These are phyloP conservation scores for Pseudopleuronectes americanus DNA, from an alignment of 2,797 vertebrate genomes.

Conservation along the genomic window DNA sequence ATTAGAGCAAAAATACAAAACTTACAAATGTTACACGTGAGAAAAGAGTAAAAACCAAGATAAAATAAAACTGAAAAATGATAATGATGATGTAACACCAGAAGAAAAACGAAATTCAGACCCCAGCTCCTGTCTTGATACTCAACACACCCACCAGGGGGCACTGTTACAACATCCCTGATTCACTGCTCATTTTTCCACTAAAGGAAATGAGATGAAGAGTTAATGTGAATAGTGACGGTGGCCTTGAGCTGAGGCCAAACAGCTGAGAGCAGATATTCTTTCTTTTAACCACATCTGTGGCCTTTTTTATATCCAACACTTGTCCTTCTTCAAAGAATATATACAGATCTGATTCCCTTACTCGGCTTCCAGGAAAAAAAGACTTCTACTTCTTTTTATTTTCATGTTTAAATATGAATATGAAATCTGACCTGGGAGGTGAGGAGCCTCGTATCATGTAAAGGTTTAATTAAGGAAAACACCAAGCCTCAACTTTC, in stretches of 20 bases:
- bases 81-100: too few species aligned
- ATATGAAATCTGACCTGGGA: constrained; percentile 23
- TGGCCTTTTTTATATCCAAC: constrained; percentile 33
- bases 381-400: background rate
- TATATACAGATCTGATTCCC: constrained; percentile 13
- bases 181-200: background rate
- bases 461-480: constrained; percentile 48
- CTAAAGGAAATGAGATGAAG: constrained; percentile 26
- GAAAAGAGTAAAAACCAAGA: too few species aligned
- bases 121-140: background rate
- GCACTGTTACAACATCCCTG: constrained; percentile 74
- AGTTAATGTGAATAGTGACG: constrained; percentile 28
- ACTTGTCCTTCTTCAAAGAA: constrained; percentile 3
- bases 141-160: constrained; percentile 68
- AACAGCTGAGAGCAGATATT: constrained; percentile 40
- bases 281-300: constrained; percentile 35
- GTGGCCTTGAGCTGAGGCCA: constrained; percentile 46
- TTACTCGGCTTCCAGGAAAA: constrained; percentile 3
- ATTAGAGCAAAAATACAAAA: too few species aligned
- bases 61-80: too few species aligned
- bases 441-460: constrained; percentile 24
- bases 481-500: constrained; percentile 9
- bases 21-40: too few species aligned
- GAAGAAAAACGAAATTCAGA: too few species aligned
- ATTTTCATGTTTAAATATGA: background rate